Percentiles rank a stretch among this genome's conserved stretches.
Evolutionary conservation across 2,113 vertebrate species (phyloP).

Genomic region (Hystrix cristata): DNA sequence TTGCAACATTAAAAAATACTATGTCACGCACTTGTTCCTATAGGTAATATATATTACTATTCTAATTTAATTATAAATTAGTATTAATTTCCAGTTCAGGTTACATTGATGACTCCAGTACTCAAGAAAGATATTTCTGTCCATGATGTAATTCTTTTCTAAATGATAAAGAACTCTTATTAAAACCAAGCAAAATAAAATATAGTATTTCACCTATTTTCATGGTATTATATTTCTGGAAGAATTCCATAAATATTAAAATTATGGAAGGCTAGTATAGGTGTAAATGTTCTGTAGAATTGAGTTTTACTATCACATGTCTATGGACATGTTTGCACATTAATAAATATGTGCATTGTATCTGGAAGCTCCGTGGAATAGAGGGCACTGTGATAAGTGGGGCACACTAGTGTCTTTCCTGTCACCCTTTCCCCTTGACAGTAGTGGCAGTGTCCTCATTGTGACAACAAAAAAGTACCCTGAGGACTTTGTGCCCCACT

Average conservation of each 20-base stretch:
- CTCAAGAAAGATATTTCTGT: neutral
- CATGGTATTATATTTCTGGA: neutral
- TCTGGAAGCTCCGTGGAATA: neutral
- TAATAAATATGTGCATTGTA: neutral
- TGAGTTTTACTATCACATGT: neutral
- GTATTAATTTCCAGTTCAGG: neutral
- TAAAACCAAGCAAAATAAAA: neutral
- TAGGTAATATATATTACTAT: neutral
- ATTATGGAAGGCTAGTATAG: neutral
- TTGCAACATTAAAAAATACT: constrained; percentile 3
- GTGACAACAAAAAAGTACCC: neutral
- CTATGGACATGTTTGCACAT: neutral
- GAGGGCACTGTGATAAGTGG: neutral
- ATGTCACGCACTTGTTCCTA: neutral
- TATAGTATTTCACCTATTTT: neutral
- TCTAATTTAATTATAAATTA: neutral
- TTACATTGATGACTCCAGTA: neutral
- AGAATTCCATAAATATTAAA: neutral
- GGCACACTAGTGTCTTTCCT: neutral
- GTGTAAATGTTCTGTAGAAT: neutral
- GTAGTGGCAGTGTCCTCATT: fast-evolving
- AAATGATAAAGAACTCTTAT: neutral
- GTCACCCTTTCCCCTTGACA: neutral
- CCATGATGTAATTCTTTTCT: neutral
- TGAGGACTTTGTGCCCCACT: neutral